Evolutionary conservation across 2,797 vertebrate genomes (phyloP).

Genomic region (Ispidina picta): DNA sequence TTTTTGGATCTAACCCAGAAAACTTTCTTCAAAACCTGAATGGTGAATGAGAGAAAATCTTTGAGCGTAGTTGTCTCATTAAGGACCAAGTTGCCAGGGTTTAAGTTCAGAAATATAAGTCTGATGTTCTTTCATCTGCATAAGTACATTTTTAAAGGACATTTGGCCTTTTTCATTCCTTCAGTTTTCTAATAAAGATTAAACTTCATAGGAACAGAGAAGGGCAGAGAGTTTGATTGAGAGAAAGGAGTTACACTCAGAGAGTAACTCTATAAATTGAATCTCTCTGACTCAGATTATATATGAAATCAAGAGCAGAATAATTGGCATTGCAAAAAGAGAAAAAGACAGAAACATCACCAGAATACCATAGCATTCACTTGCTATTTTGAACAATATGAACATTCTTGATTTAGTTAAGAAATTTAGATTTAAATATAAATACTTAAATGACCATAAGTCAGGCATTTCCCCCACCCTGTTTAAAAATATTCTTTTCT

Average conservation of each 20-base stretch:
- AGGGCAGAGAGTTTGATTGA: not conserved
- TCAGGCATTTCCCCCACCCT: not conserved
- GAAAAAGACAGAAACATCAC: constrained; percentile 5
- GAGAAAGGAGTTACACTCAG: not conserved
- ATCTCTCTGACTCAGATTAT: constrained; percentile 23
- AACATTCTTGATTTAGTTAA: not conserved
- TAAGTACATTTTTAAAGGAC: constrained; percentile 50
- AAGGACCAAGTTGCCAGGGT: not conserved
- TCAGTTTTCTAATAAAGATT: constrained; percentile 28
- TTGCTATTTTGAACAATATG: not conserved
- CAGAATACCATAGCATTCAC: not conserved
- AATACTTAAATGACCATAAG: not conserved
- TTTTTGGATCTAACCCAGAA: constrained; percentile 21
- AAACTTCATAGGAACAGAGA: not conserved
- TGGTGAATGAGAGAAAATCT: constrained; percentile 13
- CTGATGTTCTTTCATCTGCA: constrained; percentile 46
- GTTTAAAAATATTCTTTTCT: not conserved
- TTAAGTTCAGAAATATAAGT: constrained; percentile 43
- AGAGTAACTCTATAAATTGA: not conserved
- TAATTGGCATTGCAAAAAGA: not conserved
- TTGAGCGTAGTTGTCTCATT: constrained; percentile 40
- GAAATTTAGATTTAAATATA: not conserved
- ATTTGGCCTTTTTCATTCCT: constrained; percentile 34
- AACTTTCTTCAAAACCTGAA: constrained; percentile 40
- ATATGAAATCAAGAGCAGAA: not conserved